Conservation (phyloP, 2,113 vertebrate genomes). For the Aleadryas rufinucha region DNA sequence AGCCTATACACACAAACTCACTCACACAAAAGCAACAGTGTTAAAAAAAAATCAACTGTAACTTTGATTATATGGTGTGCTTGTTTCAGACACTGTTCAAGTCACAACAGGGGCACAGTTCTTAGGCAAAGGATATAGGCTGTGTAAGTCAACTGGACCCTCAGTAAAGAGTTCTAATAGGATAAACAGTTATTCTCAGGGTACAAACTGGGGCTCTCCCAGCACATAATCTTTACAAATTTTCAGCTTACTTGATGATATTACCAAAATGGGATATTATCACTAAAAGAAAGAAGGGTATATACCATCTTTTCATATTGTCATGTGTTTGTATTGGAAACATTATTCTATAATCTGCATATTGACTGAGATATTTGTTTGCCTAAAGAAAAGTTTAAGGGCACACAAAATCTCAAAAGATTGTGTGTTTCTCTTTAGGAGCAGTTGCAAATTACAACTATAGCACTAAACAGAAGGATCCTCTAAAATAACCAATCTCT, state of each 20-base stretch:
- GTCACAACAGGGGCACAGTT: not conserved
- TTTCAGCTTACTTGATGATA: not conserved
- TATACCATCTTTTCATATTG: not conserved
- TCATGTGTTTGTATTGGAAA: not conserved
- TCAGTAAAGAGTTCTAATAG: not conserved
- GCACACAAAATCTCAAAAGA: not conserved
- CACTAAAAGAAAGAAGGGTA: not conserved
- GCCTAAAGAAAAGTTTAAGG: not conserved
- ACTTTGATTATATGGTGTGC: not conserved
- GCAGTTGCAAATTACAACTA: not conserved
- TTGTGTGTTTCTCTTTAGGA: not conserved
- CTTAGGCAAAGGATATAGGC: not conserved
- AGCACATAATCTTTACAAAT: not conserved
- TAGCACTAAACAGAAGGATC: not conserved
- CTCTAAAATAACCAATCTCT: not conserved
- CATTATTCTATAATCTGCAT: not conserved
- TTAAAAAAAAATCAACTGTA: not conserved
- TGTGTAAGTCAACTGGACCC: not conserved
- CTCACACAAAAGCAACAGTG: not conserved
- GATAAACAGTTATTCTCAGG: not conserved
- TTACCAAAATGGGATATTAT: not conserved
- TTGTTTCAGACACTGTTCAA: not conserved
- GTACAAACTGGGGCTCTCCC: not conserved
- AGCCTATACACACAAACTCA: not conserved
- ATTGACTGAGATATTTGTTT: not conserved